These are phyloP conservation scores for Calidris pygmaea DNA, from an alignment of 2,113 vertebrate genomes.

Conservation along the genomic window DNA sequence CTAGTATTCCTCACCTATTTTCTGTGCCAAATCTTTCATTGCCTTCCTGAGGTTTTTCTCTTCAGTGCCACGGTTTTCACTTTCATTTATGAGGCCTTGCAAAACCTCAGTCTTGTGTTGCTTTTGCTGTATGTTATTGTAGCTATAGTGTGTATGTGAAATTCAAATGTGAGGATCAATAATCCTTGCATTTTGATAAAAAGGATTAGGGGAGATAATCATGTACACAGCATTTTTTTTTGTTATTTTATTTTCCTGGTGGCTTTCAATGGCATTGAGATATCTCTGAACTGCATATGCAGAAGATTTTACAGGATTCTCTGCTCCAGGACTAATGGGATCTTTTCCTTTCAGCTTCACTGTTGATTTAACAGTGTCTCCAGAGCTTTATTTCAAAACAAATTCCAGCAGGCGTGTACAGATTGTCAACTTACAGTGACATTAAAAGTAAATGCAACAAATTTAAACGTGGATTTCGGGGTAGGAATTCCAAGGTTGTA, in stretches of 20 bases:
- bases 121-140: not conserved
- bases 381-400: not conserved
- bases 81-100: not conserved
- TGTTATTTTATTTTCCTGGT: not conserved
- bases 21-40: not conserved
- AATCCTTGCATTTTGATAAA: not conserved
- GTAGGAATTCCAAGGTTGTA: not conserved
- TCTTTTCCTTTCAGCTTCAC: not conserved
- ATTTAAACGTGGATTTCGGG: not conserved
- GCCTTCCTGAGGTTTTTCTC: not conserved
- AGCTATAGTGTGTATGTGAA: not conserved
- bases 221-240: not conserved
- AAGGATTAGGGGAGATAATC: not conserved
- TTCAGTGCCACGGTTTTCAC: not conserved
- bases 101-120: not conserved
- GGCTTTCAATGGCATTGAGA: not conserved
- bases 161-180: not conserved
- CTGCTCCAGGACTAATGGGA: not conserved
- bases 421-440: not conserved
- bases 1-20: not conserved
- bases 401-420: not conserved
- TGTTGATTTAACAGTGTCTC: not conserved
- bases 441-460: not conserved
- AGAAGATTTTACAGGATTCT: not conserved
- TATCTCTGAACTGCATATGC: not conserved